A percentile compares a stretch with the other conserved stretches of the same genome.
Evolutionary conservation across 1,140 invertebrate species (phyloP).

Genomic region (Pantala flavescens): DNA sequence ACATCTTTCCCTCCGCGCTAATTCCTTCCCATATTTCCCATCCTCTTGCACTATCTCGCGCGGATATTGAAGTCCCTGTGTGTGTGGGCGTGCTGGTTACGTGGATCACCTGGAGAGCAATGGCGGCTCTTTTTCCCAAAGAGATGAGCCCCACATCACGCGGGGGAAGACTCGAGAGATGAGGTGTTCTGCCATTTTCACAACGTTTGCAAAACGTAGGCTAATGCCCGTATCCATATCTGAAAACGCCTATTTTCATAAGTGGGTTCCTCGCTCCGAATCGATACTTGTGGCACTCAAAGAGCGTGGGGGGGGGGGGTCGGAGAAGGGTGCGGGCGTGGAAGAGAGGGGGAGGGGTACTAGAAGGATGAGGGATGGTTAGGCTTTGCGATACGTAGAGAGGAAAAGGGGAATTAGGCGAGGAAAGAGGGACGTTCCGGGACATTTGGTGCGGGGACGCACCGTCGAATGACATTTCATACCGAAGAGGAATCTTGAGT

Average conservation of each 20-base stretch:
- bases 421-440: no score
- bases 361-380: no score
- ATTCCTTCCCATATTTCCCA: background rate
- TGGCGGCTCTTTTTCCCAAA: background rate
- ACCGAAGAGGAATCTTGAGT: no score
- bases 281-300: background rate
- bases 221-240: constrained; percentile 4
- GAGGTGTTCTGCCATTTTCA: background rate
- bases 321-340: background rate
- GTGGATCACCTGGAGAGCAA: background rate
- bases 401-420: no score
- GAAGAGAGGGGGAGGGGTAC: no score
- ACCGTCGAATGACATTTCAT: no score
- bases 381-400: no score
- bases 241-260: constrained; percentile 10
- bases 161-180: background rate
- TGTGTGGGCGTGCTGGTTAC: background rate
- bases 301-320: background rate
- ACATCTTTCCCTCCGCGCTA: background rate
- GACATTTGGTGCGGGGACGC: no score
- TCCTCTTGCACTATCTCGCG: background rate
- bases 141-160: background rate
- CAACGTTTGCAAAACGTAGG: background rate
- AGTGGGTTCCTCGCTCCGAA: constrained; percentile 1
- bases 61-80: background rate